Percentiles rank a stretch among this genome's conserved stretches.
These are phyloP conservation scores for Pygoscelis adeliae DNA, from an alignment of 2,113 vertebrate genomes.

Conservation along the genomic window DNA sequence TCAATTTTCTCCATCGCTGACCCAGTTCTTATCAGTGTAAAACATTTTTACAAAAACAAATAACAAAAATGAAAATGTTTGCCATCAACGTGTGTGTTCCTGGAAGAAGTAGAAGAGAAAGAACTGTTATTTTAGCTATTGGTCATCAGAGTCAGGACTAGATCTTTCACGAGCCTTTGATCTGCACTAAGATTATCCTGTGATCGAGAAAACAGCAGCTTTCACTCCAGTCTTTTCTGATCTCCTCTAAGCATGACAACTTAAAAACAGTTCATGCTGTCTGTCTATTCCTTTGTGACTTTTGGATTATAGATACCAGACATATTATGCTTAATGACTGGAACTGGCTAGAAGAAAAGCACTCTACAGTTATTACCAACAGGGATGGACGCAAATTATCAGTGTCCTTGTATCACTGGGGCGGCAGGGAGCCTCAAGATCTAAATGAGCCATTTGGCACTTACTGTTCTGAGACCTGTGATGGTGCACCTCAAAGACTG, in stretches of 20 bases:
- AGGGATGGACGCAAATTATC: background rate
- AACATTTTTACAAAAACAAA: background rate
- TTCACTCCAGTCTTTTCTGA: constrained; percentile 64
- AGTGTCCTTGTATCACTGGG: background rate
- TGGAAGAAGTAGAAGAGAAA: background rate
- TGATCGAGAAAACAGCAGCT: constrained; percentile 68
- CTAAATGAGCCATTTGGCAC: background rate
- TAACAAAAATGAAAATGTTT: background rate
- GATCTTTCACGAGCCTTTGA: constrained; percentile 70
- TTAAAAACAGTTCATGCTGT: constrained; percentile 75
- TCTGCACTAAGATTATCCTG: constrained; percentile 70
- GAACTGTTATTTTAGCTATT: constrained; percentile 65
- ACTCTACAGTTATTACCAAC: background rate
- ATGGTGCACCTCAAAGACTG: constrained; percentile 86
- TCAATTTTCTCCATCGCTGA: background rate
- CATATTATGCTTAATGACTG: constrained; percentile 73
- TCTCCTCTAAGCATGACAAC: constrained; percentile 74
- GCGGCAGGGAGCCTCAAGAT: background rate
- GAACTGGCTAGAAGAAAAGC: constrained; percentile 65
- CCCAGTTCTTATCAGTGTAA: background rate
- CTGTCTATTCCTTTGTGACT: constrained; percentile 71
- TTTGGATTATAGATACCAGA: constrained; percentile 75
- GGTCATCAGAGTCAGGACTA: constrained; percentile 65
- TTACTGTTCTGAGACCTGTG: constrained; percentile 87
- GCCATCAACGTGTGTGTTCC: background rate